Conservation (phyloP, 1,140 invertebrate genomes). For the Bombus impatiens region DNA sequence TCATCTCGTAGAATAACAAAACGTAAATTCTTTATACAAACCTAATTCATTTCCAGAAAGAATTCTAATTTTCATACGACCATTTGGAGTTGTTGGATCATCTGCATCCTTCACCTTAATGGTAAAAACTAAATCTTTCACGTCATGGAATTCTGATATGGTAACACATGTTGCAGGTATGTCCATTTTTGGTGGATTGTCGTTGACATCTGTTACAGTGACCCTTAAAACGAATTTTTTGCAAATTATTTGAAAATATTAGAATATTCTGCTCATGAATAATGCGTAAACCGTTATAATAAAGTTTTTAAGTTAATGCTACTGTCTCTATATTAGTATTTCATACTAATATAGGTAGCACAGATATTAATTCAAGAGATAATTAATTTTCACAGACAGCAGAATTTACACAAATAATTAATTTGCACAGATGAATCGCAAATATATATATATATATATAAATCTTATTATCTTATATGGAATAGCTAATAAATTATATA, state of each 20-base stretch:
- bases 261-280: neutral
- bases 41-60: slow-evolving; percentile 89
- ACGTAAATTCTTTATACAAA: slow-evolving; percentile 60
- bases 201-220: slow-evolving; percentile 92
- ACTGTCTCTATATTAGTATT: neutral
- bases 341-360: no score
- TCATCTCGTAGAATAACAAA: neutral
- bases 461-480: no score
- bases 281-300: neutral
- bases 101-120: slow-evolving; percentile 92
- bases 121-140: slow-evolving; percentile 88
- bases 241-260: neutral
- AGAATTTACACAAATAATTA: no score
- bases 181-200: slow-evolving; percentile 89
- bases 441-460: no score
- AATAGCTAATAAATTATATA: no score
- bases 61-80: slow-evolving; percentile 88
- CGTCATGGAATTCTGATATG: slow-evolving; percentile 94
- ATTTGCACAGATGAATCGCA: no score
- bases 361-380: no score
- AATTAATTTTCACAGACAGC: no score
- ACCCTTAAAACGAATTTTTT: slow-evolving; percentile 79
- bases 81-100: slow-evolving; percentile 90
- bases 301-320: neutral
- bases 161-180: slow-evolving; percentile 87